Conservation (phyloP, 2,113 vertebrate genomes). For the Columbina picui region DNA sequence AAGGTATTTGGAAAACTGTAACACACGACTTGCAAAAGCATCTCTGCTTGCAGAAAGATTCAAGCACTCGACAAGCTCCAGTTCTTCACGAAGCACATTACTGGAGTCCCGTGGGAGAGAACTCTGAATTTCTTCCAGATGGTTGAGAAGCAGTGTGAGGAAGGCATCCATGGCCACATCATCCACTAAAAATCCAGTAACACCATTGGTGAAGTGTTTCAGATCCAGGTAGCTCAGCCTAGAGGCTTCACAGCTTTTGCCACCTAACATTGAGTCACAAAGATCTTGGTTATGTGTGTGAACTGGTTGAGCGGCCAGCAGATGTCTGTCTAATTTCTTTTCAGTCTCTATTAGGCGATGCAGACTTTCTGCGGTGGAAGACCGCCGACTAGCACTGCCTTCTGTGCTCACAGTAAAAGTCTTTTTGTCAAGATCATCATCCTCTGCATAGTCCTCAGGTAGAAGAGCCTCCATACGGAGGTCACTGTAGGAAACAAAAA, state of each 20-base stretch:
- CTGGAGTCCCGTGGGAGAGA: constrained; percentile 72
- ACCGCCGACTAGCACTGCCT: not conserved
- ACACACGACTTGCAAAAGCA: constrained; percentile 79
- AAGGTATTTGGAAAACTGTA: constrained; percentile 88
- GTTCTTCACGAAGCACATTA: constrained; percentile 60
- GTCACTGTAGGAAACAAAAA: constrained; percentile 89
- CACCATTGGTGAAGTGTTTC: constrained; percentile 79
- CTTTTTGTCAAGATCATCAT: constrained; percentile 68
- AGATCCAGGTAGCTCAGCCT: constrained; percentile 76
- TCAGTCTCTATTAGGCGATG: constrained; percentile 24
- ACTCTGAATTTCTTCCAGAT: constrained; percentile 84
- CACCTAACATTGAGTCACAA: not conserved
- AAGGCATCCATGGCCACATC: constrained; percentile 83
- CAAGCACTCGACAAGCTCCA: constrained; percentile 76
- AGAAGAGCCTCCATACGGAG: constrained; percentile 71
- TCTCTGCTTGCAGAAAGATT: constrained; percentile 81
- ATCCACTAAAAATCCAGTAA: constrained; percentile 88
- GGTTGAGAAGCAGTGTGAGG: constrained; percentile 85
- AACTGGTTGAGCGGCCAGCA: not conserved
- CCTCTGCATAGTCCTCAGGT: constrained; percentile 74
- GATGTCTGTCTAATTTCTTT: constrained; percentile 20
- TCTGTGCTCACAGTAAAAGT: not conserved
- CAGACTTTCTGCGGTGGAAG: constrained; percentile 64
- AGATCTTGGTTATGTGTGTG: not conserved
- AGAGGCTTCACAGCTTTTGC: constrained; percentile 3